Percentiles rank a stretch among this genome's conserved stretches.
Conservation (phyloP, 2,797 vertebrate species). For the Helarctos malayanus region DNA sequence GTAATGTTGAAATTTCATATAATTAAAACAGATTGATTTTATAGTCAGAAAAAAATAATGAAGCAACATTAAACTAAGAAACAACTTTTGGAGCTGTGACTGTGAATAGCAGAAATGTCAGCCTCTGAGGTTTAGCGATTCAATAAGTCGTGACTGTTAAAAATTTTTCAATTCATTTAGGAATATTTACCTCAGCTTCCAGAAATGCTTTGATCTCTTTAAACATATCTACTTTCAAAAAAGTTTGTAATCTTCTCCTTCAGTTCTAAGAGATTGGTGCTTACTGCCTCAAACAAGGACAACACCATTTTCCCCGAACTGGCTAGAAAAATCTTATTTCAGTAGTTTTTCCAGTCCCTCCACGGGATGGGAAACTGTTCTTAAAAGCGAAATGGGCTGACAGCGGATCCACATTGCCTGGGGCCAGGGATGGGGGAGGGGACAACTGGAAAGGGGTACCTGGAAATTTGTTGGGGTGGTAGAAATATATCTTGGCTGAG, state of each 20-base stretch:
- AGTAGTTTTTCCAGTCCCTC: conserved; percentile 25
- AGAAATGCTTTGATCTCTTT: conserved; percentile 43
- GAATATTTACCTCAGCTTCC: conserved; percentile 27
- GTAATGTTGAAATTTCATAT: conserved; percentile 27
- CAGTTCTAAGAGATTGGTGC: not conserved
- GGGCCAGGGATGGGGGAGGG: not conserved
- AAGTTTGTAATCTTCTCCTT: conserved; percentile 13
- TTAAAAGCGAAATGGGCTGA: conserved; percentile 43
- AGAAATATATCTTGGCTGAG: not conserved
- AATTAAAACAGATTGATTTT: conserved; percentile 53
- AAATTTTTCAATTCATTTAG: conserved; percentile 10
- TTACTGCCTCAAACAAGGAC: not conserved
- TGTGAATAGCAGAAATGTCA: not conserved
- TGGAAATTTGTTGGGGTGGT: not conserved
- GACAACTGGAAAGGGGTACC: not conserved
- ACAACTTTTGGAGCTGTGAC: not conserved
- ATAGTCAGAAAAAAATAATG: conserved; percentile 29
- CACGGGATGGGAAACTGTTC: conserved; percentile 14
- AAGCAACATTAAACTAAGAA: conserved; percentile 27
- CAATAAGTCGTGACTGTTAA: not conserved
- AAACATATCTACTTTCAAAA: conserved; percentile 38
- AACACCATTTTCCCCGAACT: not conserved
- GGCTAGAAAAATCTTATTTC: conserved; percentile 37
- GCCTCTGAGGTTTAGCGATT: not conserved
- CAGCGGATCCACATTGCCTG: not conserved